Evolutionary conservation across 2,888 invertebrate species (phyloP).

Genomic region (Diarsia brunnea): DNA sequence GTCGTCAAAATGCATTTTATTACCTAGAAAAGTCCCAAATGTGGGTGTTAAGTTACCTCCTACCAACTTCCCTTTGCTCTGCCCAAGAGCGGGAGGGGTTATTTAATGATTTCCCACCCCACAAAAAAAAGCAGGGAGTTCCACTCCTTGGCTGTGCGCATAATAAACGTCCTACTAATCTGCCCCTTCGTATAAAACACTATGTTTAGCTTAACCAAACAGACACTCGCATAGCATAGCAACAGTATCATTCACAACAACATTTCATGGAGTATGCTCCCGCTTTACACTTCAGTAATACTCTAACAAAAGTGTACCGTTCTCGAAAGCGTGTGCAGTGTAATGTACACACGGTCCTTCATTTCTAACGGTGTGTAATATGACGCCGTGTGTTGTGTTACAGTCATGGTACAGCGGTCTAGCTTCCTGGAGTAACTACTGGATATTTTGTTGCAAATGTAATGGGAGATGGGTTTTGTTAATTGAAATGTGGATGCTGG

Average conservation of each 20-base stretch:
- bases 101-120: no score
- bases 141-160: no score
- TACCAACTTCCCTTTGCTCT: no score
- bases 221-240: slow-evolving; percentile 9
- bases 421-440: slow-evolving; percentile 60
- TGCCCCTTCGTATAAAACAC: no score
- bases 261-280: slow-evolving; percentile 32
- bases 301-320: slow-evolving; percentile 56
- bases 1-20: no score
- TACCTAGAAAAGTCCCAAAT: no score
- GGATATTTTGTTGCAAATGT: slow-evolving; percentile 57
- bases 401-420: slow-evolving; percentile 58
- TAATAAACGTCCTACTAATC: no score
- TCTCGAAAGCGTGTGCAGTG: slow-evolving; percentile 52
- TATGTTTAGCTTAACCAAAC: background rate
- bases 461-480: slow-evolving; percentile 13
- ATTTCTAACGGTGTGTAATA: slow-evolving; percentile 55
- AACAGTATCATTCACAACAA: no score
- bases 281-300: slow-evolving; percentile 43
- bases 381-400: slow-evolving; percentile 59
- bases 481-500: background rate
- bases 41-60: no score
- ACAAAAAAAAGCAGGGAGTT: no score
- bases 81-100: no score
- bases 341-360: slow-evolving; percentile 58